Percentiles rank a stretch among this genome's conserved stretches.
These are phyloP conservation scores for Neogale vison DNA, from an alignment of 2,113 vertebrate genomes.

Conservation along the genomic window DNA sequence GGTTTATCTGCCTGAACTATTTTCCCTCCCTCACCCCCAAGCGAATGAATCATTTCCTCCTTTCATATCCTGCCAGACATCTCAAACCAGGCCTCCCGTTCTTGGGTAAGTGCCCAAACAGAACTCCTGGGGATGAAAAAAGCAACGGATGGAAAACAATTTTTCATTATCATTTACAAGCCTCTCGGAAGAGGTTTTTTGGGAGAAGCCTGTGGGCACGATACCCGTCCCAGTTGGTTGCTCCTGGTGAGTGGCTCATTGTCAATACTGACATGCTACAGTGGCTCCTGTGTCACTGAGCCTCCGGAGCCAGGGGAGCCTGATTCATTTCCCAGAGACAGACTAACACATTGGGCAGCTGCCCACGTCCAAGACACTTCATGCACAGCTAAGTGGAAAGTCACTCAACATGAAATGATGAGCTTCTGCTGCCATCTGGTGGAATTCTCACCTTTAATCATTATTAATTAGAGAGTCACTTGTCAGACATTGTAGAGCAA, in stretches of 20 bases:
- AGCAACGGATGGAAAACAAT: neutral
- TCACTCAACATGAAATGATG: neutral
- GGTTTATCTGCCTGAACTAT: neutral
- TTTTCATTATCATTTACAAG: neutral
- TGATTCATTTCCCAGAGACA: neutral
- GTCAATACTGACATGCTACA: accelerated
- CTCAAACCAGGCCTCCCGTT: neutral
- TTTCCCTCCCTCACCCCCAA: neutral
- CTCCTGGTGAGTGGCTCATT: neutral
- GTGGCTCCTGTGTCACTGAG: neutral
- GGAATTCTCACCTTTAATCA: neutral
- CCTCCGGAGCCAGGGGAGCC: accelerated
- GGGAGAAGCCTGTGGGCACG: neutral
- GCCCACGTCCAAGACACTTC: neutral
- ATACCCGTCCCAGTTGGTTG: neutral
- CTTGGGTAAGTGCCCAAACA: neutral
- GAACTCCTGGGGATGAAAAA: slow-evolving; percentile 14
- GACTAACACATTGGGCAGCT: neutral
- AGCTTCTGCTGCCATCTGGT: slow-evolving; percentile 59
- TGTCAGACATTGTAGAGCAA: neutral
- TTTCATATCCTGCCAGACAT: slow-evolving; percentile 62
- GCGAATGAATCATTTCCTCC: slow-evolving; percentile 77
- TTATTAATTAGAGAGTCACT: neutral
- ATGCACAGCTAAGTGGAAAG: neutral
- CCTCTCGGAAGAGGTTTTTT: neutral